phyloP scores from a whole-genome alignment of 2,888 invertebrate species.

The Dione vanillae region DNA sequence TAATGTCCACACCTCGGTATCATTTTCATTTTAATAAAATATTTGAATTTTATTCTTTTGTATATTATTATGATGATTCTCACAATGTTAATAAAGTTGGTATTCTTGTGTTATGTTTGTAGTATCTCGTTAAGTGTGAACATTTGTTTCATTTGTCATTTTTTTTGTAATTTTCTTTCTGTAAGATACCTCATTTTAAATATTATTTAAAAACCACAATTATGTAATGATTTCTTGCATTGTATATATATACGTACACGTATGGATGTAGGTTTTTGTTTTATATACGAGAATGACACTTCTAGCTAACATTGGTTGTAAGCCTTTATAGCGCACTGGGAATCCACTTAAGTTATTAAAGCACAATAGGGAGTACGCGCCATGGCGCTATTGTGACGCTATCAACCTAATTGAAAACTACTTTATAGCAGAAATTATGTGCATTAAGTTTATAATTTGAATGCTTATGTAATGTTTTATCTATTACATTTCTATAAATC shows the following conservation, averaged over 20 bases:
- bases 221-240: too few species aligned
- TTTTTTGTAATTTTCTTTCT: neutral
- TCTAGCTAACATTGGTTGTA: conserved; percentile 15
- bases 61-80: conserved; percentile 21
- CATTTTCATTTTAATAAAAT: conserved; percentile 27
- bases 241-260: neutral
- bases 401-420: conserved; percentile 75
- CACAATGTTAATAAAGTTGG: conserved; percentile 21
- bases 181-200: neutral
- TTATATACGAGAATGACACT: conserved; percentile 30
- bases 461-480: neutral
- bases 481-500: too few species aligned
- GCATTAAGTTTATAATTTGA: conserved; percentile 43
- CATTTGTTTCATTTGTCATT: neutral
- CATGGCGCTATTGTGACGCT: conserved; percentile 52
- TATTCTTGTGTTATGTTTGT: neutral
- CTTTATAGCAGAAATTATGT: conserved; percentile 52
- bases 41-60: conserved; percentile 14
- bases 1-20: conserved; percentile 27
- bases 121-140: neutral
- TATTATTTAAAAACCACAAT: too few species aligned
- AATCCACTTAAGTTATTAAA: conserved; percentile 77
- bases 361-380: conserved; percentile 63
- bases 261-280: neutral
- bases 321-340: conserved; percentile 60